Base-by-base conservation (phyloP, 2,888 invertebrate genomes). In the Oligia strigilis region DNA sequence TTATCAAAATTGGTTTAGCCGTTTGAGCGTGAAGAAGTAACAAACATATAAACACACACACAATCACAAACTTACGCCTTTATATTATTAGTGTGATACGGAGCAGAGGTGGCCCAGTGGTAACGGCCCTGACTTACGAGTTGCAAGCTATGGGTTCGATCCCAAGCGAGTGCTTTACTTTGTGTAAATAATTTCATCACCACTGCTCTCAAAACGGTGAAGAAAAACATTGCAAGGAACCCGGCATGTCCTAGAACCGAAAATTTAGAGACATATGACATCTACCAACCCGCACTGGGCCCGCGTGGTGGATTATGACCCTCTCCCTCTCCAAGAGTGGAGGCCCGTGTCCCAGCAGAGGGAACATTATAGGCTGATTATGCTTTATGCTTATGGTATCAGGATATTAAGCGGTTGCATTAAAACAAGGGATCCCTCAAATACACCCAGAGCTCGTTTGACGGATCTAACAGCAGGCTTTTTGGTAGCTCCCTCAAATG, bases 401-500 rank as follows among this genome's bases (percentile, higher is more conserved):
- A 72, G 17, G 43, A n/a, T 2, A 17, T n/a, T 9, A 67, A 43
- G 19, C 19, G 17, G 6, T 62, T 60, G 17, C 52, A 17, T 29
- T 66, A 19, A 23, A 19, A 52, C 23, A 58, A 58, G 1, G 11
- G 23, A 23, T 58, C 36, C 17, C 13, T 13, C 19, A 14, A 72
- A 72, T n/a, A 60, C 13, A n/a, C n/a, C 58, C n/a, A n/a, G 1
- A 2, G 23, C 11, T 62, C 9, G 4, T 81, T 84, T 62, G 49
- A 62, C 78, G 43, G 52, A 29, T 6, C 14, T 49, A 49, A 13
- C 52, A 78, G 23, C 62, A 60, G 40, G 64, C 23, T 49, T 75
- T 64, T 69, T 62, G 36, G n/a, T 67, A 81, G 75, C 55, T 70
- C 19, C 65, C 76, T 66, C 65, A 73, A 75, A 76, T 71, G 72